Evolutionary conservation across 2,113 vertebrate species (phyloP), one percentile per base, ranked within the genome.

Genomic region (Cyanoliseus patagonus): DNA sequence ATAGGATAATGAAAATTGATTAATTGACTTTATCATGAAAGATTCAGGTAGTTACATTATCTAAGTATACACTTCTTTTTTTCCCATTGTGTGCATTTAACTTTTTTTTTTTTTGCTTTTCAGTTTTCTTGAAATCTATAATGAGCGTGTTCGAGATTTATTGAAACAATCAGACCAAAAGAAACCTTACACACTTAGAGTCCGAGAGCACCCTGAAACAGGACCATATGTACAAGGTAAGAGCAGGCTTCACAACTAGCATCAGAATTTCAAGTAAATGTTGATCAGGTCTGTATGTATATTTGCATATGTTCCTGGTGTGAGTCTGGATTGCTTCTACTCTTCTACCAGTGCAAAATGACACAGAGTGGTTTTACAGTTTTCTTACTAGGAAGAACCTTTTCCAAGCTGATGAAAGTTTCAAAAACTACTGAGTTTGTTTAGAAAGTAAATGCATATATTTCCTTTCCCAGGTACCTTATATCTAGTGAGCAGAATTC

Each of bases 41-140:
- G 35, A 68, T 52, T 74, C 20, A 57, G 16, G 9, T 68, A 64
- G 11, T 31, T 74, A 30, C 13, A 1, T 37, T 52, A 27, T 37
- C 13, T 87, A 76, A 57, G 83, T 73, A 51, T 6, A 15, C 41
- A 25, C 2, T 27, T 82, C 7, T 17, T 37, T 8, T 49, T 33
- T 9, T 75, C 30, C 3, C 41, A 17, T 19, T 6, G 2, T 27
- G 18, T 51, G 5, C 31, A 35, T 81, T 87, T 79, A 51, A 24
- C 11, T 27, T 59, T 44, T 42, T 46, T 46, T 59, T 37, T 46
- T 59, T 37, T 16, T 46, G 79, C 41, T 85, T 59, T 94, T 49
- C 94, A 99, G 99, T 96, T 99, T 99, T 94, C 98, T 99, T 88
- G 99, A 99, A 98, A 99, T 99, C 97, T 99, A 99, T 89, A 99